Base-by-base conservation (phyloP, 2,113 vertebrate genomes). In the Nothobranchius kuhntae region DNA sequence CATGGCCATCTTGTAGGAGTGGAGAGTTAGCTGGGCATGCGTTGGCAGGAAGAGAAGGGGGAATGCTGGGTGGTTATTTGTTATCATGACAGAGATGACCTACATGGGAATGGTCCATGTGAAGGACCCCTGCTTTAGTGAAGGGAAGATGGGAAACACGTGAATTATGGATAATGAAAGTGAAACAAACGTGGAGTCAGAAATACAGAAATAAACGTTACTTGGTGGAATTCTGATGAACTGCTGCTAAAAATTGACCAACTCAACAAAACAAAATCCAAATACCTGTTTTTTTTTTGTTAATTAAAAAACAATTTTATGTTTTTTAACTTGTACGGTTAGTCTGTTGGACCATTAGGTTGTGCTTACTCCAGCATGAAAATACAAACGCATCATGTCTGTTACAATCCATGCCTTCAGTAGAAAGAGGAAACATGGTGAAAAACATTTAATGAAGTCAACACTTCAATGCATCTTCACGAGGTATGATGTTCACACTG, bases 31-130 rank as follows among this genome's bases (percentile, higher is more conserved):
- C 84, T 71, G 69, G 83, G 62, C 87, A 91, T 92, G 89, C 80
- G 26, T 87, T 82, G 73, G 70, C 66, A 30, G 52, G 64, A 80
- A 65, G 80, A 84, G 61, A 85, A 42, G 76, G 68, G 82, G 62
- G 15, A 79, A 82, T 87, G 85, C 65, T 68, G 68, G 70, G 56
- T 77, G 78, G 82, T 90, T 81, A 83, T 84, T 78, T 81, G 85
- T 87, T 90, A 87, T 76, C 62, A 61, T 86, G 83, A 81, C 13
- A 78, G 81, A 87, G 83, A 85, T 77, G 94, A 98, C 96, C 96
- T 96, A 98, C 95, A 98, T 98, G 95, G 21, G 96, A 95, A 92
- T 94, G 87, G 92, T 95, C 95, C 97, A 94, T 96, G 95, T 96
- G 96, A 94, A 94, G 95, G 92, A 93, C 92, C 91, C 95, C 93